Percentiles rank a stretch among this genome's conserved stretches.
Evolutionary conservation across 2,113 vertebrate genomes (phyloP).

Genomic region (Panthera uncia): DNA sequence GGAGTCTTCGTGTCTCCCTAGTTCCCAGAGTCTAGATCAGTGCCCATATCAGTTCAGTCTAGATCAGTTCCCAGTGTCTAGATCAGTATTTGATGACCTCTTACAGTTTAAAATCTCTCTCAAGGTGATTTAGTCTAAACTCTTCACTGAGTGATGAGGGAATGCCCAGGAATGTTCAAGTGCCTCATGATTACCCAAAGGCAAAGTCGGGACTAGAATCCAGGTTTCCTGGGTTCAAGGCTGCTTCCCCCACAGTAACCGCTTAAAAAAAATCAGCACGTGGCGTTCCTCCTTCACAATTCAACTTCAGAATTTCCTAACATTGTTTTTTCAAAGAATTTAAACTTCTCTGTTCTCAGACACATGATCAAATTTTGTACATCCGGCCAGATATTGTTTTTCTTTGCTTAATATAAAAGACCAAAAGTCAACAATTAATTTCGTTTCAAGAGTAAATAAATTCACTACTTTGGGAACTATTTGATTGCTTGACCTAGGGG

Average conservation of each 20-base stretch:
- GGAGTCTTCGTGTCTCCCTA: background rate
- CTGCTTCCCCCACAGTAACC: background rate
- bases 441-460: background rate
- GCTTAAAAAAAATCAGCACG: background rate
- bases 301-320: background rate
- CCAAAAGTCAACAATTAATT: constrained; percentile 19
- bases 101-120: background rate
- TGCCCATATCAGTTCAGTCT: background rate
- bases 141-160: background rate
- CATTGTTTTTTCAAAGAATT: background rate
- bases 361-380: background rate
- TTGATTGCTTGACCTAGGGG: constrained; percentile 23
- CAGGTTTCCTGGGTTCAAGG: background rate
- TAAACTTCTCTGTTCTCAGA: background rate
- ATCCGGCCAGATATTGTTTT: background rate
- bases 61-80: background rate
- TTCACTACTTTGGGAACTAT: background rate
- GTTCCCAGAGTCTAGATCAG: background rate
- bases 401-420: background rate
- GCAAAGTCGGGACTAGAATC: background rate
- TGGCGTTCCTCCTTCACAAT: background rate
- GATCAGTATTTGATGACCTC: background rate
- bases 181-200: background rate
- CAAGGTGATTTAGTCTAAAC: background rate
- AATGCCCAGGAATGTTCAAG: background rate